These are phyloP conservation scores for Diplolepis rosae DNA, from an alignment of 2,888 invertebrate genomes.

Conservation along the genomic window DNA sequence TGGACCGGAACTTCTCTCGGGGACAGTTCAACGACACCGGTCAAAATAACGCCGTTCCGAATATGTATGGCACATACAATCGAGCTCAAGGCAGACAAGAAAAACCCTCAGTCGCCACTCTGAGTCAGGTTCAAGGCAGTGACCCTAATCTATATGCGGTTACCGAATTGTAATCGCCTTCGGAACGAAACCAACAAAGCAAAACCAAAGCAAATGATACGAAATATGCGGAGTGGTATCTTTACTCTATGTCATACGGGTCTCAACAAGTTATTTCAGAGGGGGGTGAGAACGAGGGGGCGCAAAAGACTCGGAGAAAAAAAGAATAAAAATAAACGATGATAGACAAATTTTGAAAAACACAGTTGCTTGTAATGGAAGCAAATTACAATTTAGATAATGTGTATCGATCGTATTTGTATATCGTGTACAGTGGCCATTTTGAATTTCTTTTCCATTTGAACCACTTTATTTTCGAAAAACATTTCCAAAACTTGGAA, in stretches of 20 bases:
- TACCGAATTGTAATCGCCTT: constrained; percentile 78
- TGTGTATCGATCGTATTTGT: constrained; percentile 57
- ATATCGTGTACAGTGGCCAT: constrained; percentile 64
- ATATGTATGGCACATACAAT: constrained; percentile 72
- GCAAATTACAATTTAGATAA: constrained; percentile 24
- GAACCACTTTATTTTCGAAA: neutral
- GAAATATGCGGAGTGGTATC: constrained; percentile 9
- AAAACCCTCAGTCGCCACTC: constrained; percentile 64
- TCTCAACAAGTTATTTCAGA: neutral
- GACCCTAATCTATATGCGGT: constrained; percentile 82
- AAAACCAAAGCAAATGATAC: constrained; percentile 46
- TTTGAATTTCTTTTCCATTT: constrained; percentile 44
- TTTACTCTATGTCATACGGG: constrained; percentile 24
- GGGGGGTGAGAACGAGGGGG: constrained; percentile 14
- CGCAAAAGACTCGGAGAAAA: constrained; percentile 37
- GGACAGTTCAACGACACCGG: constrained; percentile 65
- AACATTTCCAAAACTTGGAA: constrained; percentile 14
- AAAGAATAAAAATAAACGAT: neutral
- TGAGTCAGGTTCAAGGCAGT: constrained; percentile 71
- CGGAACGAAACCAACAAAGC: constrained; percentile 36
- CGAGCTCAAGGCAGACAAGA: constrained; percentile 68
- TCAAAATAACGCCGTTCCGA: constrained; percentile 66
- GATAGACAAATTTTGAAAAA: neutral
- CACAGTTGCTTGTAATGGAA: neutral
- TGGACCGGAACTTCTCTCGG: constrained; percentile 70